Base-by-base conservation (phyloP, 35 echinoderm and acorn worm species). In the Acanthaster planci region DNA sequence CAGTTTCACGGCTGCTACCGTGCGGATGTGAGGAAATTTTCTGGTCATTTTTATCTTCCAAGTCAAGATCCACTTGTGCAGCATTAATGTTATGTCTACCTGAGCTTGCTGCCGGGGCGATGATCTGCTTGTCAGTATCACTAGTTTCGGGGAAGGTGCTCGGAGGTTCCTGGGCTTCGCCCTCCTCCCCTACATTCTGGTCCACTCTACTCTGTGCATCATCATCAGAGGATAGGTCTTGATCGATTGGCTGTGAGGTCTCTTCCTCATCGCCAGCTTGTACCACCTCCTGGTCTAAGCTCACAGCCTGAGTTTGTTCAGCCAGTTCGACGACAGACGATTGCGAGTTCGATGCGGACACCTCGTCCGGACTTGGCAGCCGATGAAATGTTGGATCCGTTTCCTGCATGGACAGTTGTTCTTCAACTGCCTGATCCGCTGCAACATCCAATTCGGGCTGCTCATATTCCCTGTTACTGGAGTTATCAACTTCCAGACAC, bases 341-440 rank as follows among this genome's bases (percentile, higher is more conserved):
- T 3, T 79, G 37, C 18, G 9, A 10, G 6, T 10, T 2, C 15
- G n/a, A n/a, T 79, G 12, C 7, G 9, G 12, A 14, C 19, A 37
- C 36, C 9, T 10, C 7, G 8, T 30, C 38, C 38, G 37, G 29
- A 47, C 8, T 39, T 23, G 64, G 34, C 26, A 26, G 30, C 3
- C 54, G 57, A 52, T 82, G 38, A 23, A 27, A 53, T 64, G 16
- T 14, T 1, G 26, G 18, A 36, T 36, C 55, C 32, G 36, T 34
- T 82, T 89, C n/a, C 36, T 39, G 42, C 42, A 47, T 12, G 12
- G 42, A 47, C 42, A 6, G 87, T 52, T 51, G 52, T 36, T 31
- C 52, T 50, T 80, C 52, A 31, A 23, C 75, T 85, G 77, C 30
- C n/a, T 79, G 52, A 14, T 42, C 86, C 16, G 32, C 54, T 21